These are phyloP conservation scores for Steinernema hermaphroditum DNA, from an alignment of 2,888 invertebrate genomes.

Conservation along the genomic window DNA sequence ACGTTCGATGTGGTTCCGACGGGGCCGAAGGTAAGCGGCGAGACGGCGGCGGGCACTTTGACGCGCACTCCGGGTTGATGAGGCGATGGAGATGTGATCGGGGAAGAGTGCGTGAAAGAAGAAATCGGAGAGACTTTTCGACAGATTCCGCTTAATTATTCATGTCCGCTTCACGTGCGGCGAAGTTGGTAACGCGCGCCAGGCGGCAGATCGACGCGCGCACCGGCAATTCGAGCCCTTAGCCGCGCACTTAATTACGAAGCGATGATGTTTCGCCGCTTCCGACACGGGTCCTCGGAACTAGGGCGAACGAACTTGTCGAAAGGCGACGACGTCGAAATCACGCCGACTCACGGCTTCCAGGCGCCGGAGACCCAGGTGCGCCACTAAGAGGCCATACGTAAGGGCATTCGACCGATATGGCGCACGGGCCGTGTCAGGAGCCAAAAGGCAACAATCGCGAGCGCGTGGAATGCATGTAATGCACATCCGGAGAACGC, in stretches of 20 bases:
- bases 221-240: constrained; percentile 1
- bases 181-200: neutral
- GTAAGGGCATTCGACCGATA: constrained; percentile 21
- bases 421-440: constrained; percentile 17
- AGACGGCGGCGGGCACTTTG: neutral
- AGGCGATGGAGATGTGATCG: constrained; percentile 20
- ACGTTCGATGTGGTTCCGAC: neutral
- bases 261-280: neutral
- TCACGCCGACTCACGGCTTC: neutral
- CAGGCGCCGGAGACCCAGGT: neutral
- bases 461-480: constrained; percentile 31
- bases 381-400: constrained; percentile 11
- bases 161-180: constrained; percentile 29
- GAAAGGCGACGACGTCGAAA: no score
- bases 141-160: constrained; percentile 30
- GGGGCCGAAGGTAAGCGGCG: neutral
- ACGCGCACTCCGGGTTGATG: constrained; percentile 10
- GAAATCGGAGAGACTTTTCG: constrained; percentile 26
- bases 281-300: no score
- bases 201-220: neutral
- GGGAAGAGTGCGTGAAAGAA: neutral
- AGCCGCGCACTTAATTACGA: constrained; percentile 19
- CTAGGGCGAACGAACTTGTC: no score
- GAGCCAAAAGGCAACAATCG: constrained; percentile 31
- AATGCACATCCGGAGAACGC: constrained; percentile 29